phyloP scores from a whole-genome alignment of 2,888 invertebrate species.

The Conchocele bisecta region DNA sequence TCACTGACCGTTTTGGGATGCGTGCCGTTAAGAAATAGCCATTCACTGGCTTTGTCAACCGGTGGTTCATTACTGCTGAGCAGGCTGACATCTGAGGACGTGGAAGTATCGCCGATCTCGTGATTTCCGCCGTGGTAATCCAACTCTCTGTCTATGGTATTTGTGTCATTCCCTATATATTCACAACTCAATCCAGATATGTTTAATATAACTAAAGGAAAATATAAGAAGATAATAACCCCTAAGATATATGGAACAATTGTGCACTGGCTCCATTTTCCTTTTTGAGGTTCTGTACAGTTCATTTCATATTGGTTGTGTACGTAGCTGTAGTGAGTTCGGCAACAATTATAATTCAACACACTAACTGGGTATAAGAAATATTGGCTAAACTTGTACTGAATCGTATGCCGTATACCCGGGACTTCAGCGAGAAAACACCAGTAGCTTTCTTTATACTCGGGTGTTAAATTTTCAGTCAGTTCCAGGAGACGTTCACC shows the following conservation, averaged over 20 bases:
- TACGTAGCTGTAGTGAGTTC: not conserved
- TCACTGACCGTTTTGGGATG: not conserved
- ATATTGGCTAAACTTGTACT: not conserved
- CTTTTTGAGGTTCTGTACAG: not conserved
- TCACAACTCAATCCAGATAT: not conserved
- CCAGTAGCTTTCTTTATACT: slow-evolving; percentile 7
- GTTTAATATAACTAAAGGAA: not conserved
- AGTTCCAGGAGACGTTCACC: not conserved
- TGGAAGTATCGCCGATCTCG: too few relatives aligned
- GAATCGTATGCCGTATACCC: not conserved
- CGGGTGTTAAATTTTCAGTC: not conserved
- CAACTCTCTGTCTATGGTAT: too few relatives aligned
- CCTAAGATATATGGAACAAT: not conserved
- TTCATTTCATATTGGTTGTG: not conserved
- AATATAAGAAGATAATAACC: not conserved
- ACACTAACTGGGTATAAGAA: not conserved
- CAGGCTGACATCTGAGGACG: too few relatives aligned
- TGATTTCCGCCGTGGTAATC: too few relatives aligned
- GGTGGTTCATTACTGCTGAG: too few relatives aligned
- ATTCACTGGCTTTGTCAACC: not conserved
- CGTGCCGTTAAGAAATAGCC: slow-evolving; percentile 1
- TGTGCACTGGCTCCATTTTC: slow-evolving; percentile 2
- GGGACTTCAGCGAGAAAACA: slow-evolving; percentile 3
- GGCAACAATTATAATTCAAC: slow-evolving; percentile 7
- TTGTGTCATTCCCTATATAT: not conserved